A percentile compares a stretch with the other conserved stretches of the same genome.
These are phyloP conservation scores for Lota lota DNA, from an alignment of 2,113 vertebrate species.

Conservation along the genomic window DNA sequence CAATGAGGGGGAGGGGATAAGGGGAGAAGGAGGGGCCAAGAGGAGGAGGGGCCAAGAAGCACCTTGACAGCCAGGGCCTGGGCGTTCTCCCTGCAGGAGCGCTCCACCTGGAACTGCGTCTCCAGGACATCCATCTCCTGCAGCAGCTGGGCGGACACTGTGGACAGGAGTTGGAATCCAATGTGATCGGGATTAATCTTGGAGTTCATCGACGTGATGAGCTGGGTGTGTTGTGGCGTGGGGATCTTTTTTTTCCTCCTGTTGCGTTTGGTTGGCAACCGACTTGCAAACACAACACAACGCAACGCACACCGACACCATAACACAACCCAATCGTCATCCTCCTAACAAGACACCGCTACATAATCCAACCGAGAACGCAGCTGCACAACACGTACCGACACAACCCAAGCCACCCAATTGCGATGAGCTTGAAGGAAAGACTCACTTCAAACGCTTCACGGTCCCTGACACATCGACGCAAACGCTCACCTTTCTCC, in stretches of 20 bases:
- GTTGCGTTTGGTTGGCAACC: background rate
- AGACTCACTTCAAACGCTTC: too few species aligned
- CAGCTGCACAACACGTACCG: too few species aligned
- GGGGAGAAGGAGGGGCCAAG: background rate
- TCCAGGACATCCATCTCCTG: slow-evolving; percentile 75
- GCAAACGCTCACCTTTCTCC: slow-evolving; percentile 67
- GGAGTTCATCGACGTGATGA: background rate
- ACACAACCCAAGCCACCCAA: too few species aligned
- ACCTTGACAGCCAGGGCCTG: slow-evolving; percentile 73
- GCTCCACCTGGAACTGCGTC: slow-evolving; percentile 73
- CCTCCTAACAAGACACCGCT: too few species aligned
- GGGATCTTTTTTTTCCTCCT: too few species aligned
- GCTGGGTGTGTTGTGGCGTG: background rate
- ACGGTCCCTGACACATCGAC: too few species aligned
- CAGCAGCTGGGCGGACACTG: slow-evolving; percentile 75
- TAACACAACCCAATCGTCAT: too few species aligned
- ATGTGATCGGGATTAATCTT: background rate
- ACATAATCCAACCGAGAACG: too few species aligned
- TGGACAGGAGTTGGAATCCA: background rate
- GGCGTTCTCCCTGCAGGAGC: slow-evolving; percentile 69
- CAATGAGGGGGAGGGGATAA: background rate
- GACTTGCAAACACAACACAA: background rate
- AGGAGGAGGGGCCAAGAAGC: background rate
- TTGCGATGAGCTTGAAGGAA: too few species aligned
- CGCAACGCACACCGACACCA: too few species aligned